phyloP scores from a whole-genome alignment of 1,140 invertebrate species.

The Saccostrea glomerata region DNA sequence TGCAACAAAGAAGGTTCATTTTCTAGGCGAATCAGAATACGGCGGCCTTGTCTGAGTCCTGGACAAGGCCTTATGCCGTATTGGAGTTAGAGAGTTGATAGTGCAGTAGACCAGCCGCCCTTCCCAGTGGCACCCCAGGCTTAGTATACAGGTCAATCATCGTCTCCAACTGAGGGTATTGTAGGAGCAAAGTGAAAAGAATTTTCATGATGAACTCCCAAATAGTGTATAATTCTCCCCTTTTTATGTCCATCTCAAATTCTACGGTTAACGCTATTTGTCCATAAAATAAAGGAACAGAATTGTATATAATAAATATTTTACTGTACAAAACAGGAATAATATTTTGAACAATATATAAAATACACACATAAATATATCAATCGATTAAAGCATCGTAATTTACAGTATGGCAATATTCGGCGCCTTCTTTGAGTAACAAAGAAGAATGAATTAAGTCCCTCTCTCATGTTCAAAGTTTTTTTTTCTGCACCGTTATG shows the following conservation, averaged over 20 bases:
- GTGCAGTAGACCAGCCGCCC: background rate
- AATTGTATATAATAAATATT: background rate
- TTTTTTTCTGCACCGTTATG: background rate
- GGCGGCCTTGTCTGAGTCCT: background rate
- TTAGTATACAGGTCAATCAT: no score
- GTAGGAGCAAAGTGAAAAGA: background rate
- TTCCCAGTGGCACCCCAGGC: no score
- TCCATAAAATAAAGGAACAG: background rate
- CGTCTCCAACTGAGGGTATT: background rate
- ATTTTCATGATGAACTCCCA: background rate
- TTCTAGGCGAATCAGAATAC: background rate
- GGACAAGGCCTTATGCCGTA: background rate
- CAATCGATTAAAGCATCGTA: constrained; percentile 16
- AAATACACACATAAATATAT: constrained; percentile 22
- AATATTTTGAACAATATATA: constrained; percentile 20
- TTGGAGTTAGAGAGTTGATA: background rate
- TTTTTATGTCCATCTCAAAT: background rate
- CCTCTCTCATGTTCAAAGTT: background rate
- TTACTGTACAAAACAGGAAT: constrained; percentile 30
- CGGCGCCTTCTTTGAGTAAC: constrained; percentile 2
- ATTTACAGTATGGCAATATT: constrained; percentile 32
- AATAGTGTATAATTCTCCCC: background rate
- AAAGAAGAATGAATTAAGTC: background rate
- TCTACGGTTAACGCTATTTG: background rate
- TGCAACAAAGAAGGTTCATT: constrained; percentile 13